Percentiles rank a stretch among this genome's conserved stretches.
These are phyloP conservation scores for Teleogryllus oceanicus DNA, from an alignment of 2,888 invertebrate genomes.

Conservation along the genomic window DNA sequence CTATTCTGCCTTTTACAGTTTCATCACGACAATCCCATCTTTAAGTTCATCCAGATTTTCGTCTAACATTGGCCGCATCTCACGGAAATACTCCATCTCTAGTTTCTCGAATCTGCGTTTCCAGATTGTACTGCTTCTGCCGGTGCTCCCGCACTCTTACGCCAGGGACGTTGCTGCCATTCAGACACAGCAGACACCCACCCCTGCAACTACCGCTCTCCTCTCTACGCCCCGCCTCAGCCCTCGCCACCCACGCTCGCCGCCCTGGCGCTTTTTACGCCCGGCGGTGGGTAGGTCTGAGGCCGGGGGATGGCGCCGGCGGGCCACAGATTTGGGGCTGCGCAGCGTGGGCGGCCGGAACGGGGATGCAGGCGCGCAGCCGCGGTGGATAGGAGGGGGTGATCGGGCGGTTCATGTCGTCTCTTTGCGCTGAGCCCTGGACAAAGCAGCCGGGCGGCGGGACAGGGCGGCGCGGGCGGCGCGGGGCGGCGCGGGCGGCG, in stretches of 20 bases:
- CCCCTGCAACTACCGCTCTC: not conserved
- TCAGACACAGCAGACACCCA: not conserved
- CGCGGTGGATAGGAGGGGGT: no score
- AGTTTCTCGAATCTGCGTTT: no score
- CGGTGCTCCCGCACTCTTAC: not conserved
- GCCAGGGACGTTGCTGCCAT: not conserved
- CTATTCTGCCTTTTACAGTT: no score
- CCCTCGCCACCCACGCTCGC: not conserved
- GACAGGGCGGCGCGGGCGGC: no score
- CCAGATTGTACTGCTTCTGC: not conserved
- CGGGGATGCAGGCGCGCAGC: no score
- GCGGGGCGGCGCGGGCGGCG: not conserved
- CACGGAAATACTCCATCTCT: no score
- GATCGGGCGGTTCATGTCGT: not conserved
- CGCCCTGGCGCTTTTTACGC: not conserved
- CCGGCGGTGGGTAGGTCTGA: not conserved
- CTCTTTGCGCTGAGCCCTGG: not conserved
- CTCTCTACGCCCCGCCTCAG: not conserved
- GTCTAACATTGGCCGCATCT: no score
- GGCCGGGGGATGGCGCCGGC: not conserved
- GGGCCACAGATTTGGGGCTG: conserved; percentile 3
- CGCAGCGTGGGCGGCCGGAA: not conserved
- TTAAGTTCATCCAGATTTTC: no score
- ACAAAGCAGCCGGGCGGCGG: not conserved
- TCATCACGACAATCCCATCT: no score